These are phyloP conservation scores for Drosophila kohkoa DNA, from an alignment of 1,140 invertebrate genomes.

Conservation along the genomic window DNA sequence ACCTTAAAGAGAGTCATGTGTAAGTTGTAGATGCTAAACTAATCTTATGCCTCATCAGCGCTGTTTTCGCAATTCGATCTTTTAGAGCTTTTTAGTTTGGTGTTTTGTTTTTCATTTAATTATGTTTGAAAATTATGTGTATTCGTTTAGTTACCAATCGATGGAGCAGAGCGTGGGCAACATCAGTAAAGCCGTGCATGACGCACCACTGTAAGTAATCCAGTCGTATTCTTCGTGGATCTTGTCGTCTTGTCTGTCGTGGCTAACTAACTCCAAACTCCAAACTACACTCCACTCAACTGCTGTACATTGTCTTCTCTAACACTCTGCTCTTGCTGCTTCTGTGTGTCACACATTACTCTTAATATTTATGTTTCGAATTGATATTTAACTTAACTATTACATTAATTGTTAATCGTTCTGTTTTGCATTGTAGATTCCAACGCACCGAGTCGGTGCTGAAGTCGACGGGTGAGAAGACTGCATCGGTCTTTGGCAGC, in stretches of 20 bases:
- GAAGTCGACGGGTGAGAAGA: conserved; percentile 95
- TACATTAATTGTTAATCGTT: not conserved
- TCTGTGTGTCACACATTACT: conserved; percentile 16
- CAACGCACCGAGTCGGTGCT: conserved; percentile 96
- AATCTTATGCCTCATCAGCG: conserved; percentile 16
- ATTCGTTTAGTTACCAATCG: conserved; percentile 91
- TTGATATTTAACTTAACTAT: not conserved
- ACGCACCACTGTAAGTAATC: conserved; percentile 88
- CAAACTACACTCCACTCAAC: not conserved
- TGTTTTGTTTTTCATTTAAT: conserved; percentile 51
- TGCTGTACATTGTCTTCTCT: conserved; percentile 35
- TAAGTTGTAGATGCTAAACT: conserved; percentile 86
- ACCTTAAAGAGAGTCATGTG: conserved; percentile 97
- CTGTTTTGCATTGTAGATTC: conserved; percentile 90
- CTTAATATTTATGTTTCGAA: not conserved
- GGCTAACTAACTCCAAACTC: conserved; percentile 16
- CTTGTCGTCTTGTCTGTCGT: conserved; percentile 13
- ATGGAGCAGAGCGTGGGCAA: conserved; percentile 92
- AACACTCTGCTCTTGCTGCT: conserved; percentile 48
- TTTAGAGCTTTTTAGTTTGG: conserved; percentile 37
- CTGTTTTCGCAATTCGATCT: conserved; percentile 12
- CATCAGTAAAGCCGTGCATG: conserved; percentile 91
- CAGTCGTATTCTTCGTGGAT: conserved; percentile 40
- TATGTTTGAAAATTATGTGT: conserved; percentile 52
- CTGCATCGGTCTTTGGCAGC: conserved; percentile 93